Evolutionary conservation across 2,888 invertebrate genomes (phyloP).

Genomic region (Allophyes oxyacanthae): DNA sequence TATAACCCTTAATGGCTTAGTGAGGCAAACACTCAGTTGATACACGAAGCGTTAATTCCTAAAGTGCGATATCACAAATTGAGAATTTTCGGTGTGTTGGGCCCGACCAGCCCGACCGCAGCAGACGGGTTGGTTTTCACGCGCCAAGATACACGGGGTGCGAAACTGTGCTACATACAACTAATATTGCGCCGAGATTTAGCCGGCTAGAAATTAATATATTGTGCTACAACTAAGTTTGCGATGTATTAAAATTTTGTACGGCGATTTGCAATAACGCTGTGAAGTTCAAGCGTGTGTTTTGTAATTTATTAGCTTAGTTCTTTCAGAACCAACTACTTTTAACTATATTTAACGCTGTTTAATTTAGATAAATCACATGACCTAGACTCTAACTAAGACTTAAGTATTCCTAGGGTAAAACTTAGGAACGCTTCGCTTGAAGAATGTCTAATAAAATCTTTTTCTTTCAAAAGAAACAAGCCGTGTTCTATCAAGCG

Average conservation of each 20-base stretch:
- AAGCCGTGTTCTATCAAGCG: too few relatives aligned
- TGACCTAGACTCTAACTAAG: too few relatives aligned
- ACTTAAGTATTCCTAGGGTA: too few relatives aligned
- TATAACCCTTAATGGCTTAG: conserved; percentile 37
- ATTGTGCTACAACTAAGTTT: conserved; percentile 11
- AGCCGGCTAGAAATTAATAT: conserved; percentile 29
- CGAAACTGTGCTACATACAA: conserved; percentile 40
- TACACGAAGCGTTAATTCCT: conserved; percentile 57
- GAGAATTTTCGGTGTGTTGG: conserved; percentile 58
- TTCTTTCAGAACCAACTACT: not conserved
- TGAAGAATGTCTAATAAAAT: too few relatives aligned
- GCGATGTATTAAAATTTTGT: conserved; percentile 5
- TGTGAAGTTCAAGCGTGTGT: not conserved
- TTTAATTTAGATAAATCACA: too few relatives aligned
- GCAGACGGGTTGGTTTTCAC: conserved; percentile 52
- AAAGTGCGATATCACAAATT: conserved; percentile 58
- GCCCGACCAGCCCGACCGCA: conserved; percentile 48
- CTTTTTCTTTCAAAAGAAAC: too few relatives aligned
- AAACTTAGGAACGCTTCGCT: too few relatives aligned
- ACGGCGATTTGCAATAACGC: not conserved
- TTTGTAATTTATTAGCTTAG: not conserved
- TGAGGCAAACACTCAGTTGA: conserved; percentile 36
- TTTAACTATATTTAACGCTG: too few relatives aligned
- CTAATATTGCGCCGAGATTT: conserved; percentile 41
- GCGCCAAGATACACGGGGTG: conserved; percentile 53